A percentile compares a stretch with the other conserved stretches of the same genome.
phyloP scores from a whole-genome alignment of 2,797 vertebrate species.

The Sebastes iracundus region DNA sequence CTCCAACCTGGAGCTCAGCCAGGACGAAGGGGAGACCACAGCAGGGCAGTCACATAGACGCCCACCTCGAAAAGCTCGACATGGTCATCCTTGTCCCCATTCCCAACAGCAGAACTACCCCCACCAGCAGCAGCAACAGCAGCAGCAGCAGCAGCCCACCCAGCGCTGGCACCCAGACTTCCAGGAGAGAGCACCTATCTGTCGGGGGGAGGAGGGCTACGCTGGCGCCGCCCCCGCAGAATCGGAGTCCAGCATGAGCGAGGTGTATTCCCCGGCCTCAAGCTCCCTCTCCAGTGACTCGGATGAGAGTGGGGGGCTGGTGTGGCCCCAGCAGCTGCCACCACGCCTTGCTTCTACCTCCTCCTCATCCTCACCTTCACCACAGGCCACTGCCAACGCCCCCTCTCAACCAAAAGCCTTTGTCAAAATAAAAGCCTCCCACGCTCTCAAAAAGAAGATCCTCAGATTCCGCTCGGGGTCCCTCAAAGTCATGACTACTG shows the following conservation, averaged over 20 bases:
- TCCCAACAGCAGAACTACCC: conserved; percentile 37
- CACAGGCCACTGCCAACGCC: conserved; percentile 70
- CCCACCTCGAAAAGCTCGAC: conserved; percentile 49
- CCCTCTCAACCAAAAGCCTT: conserved; percentile 85
- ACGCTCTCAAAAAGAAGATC: conserved; percentile 95
- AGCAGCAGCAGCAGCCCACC: conserved; percentile 50
- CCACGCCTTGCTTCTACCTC: conserved; percentile 84
- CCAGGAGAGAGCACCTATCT: conserved; percentile 71
- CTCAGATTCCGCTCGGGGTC: conserved; percentile 92
- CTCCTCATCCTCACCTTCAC: conserved; percentile 75
- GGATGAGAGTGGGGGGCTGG: conserved; percentile 89
- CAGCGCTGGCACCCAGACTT: conserved; percentile 68
- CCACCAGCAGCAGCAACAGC: conserved; percentile 55
- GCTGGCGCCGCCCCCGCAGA: conserved; percentile 65
- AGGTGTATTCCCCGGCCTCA: conserved; percentile 87
- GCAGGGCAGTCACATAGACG: conserved; percentile 48
- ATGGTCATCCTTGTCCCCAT: conserved; percentile 39
- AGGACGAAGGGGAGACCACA: conserved; percentile 79
- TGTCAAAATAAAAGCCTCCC: conserved; percentile 94
- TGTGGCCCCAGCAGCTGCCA: conserved; percentile 92
- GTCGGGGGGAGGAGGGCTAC: conserved; percentile 72
- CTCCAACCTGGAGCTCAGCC: conserved; percentile 90
- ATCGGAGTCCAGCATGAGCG: conserved; percentile 90
- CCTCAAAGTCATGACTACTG: conserved; percentile 95
- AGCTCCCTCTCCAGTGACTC: conserved; percentile 90